These are phyloP conservation scores for Xestia xanthographa DNA, from an alignment of 2,888 invertebrate species.

Conservation along the genomic window DNA sequence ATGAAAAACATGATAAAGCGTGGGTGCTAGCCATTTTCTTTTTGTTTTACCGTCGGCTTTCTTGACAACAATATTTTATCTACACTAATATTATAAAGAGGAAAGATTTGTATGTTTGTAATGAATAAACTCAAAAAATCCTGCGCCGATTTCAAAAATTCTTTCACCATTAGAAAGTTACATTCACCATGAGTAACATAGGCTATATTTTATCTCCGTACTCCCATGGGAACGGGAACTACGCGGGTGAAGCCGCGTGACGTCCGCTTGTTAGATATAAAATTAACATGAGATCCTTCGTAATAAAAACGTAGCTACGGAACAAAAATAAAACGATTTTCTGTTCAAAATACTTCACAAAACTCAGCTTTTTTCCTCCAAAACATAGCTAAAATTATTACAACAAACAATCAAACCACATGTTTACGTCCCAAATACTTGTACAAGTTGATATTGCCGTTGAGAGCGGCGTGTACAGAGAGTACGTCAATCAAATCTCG, in stretches of 20 bases:
- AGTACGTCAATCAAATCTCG: constrained; percentile 68
- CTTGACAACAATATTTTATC: not conserved
- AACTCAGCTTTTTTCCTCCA: not conserved
- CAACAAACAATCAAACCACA: constrained; percentile 19
- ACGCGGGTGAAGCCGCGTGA: too few species aligned
- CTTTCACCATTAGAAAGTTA: too few species aligned
- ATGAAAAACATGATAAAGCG: too few species aligned
- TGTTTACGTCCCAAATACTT: constrained; percentile 51
- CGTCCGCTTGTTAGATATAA: too few species aligned
- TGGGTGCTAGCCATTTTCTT: too few species aligned
- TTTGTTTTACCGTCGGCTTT: not conserved
- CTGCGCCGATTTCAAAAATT: too few species aligned
- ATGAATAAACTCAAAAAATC: too few species aligned
- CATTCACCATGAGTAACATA: too few species aligned
- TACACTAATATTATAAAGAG: too few species aligned
- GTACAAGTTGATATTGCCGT: constrained; percentile 28
- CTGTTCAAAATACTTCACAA: not conserved
- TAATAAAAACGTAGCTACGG: not conserved
- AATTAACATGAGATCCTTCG: not conserved
- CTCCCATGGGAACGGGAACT: too few species aligned
- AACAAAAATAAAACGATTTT: not conserved
- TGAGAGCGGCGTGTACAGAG: constrained; percentile 26
- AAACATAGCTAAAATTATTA: not conserved
- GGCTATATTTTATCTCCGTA: too few species aligned
- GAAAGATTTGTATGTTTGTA: too few species aligned